Base-by-base conservation (phyloP, 2,888 invertebrate species). In the Spisula subtruncata region DNA sequence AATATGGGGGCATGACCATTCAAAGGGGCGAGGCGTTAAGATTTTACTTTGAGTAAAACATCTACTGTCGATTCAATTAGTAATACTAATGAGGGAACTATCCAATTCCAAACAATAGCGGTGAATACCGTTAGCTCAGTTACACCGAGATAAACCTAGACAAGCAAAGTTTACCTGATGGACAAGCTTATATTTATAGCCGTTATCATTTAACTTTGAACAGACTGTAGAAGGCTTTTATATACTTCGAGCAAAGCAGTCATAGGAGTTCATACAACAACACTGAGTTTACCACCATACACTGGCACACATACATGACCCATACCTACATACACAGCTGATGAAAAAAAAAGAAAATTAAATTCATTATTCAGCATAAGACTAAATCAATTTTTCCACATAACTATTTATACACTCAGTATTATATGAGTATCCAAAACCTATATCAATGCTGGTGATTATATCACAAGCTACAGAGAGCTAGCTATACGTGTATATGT, bases 341-440 rank as follows among this genome's bases (percentile, higher is more conserved):
- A 75, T 84, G 75, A 81, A 81, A 84, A 71, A 81, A 81, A 84
- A 71, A 32, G 75, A 20, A 29, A 84, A 84, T 48, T 84, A 51
- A 71, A 75, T n/a, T n/a, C n/a, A n/a, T n/a, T n/a, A 84, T 75
- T 75, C 51, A 46, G 51, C 85, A 85, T 41, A 80, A 80, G 54
- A 85, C 56, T 46, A 5, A 85, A 85, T 85, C 85, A 85, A 85
- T 85, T 60, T n/a, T 80, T 84, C 71, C 48, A 75, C 80, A n/a
- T 35, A 56, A 75, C 32, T 75, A 75, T 35, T 35, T 41, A 41
- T 41, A 41, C 41, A 41, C 41, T 41, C 41, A 41, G 4, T 41
- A 41, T 41, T 8, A 41, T 5, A n/a, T n/a, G n/a, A 41, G 8
- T 41, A 5, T 41, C 41, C 8, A 8, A 32, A 54, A 51, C 56